Evolutionary conservation across 2,888 invertebrate species (phyloP).

Genomic region (Actias luna): DNA sequence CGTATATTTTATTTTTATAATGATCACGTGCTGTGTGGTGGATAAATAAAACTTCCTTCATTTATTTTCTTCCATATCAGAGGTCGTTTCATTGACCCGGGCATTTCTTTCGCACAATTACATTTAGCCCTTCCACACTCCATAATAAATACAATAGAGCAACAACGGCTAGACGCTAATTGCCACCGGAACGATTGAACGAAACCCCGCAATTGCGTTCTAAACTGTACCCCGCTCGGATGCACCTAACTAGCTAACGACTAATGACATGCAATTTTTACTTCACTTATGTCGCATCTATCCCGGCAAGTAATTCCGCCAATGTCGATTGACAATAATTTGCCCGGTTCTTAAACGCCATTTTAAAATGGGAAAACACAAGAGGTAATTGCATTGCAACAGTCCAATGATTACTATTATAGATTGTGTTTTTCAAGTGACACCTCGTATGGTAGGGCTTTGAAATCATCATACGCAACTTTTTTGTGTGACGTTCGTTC

Average conservation of each 20-base stretch:
- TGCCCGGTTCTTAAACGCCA: background rate
- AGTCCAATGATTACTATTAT: background rate
- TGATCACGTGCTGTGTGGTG: too few relatives aligned
- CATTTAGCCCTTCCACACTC: background rate
- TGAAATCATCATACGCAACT: background rate
- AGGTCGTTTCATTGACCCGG: background rate
- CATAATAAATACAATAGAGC: background rate
- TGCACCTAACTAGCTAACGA: background rate
- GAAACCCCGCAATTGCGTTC: conserved; percentile 17
- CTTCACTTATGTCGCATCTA: background rate
- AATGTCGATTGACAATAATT: conserved; percentile 1
- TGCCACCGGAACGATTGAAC: conserved; percentile 12
- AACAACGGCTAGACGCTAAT: conserved; percentile 15
- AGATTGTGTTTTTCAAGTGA: too few relatives aligned
- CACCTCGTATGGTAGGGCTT: too few relatives aligned
- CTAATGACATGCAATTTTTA: background rate
- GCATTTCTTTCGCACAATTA: conserved; percentile 11
- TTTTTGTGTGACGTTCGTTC: too few relatives aligned
- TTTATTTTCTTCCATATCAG: too few relatives aligned
- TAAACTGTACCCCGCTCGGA: conserved; percentile 8
- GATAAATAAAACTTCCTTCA: too few relatives aligned
- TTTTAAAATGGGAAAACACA: background rate
- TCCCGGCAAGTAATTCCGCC: background rate
- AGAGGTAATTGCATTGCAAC: background rate
- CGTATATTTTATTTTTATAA: too few relatives aligned